Percentiles rank a stretch among this genome's conserved stretches.
Conservation (phyloP, 2,797 vertebrate genomes). For the Dendrocincla tyrannina region DNA sequence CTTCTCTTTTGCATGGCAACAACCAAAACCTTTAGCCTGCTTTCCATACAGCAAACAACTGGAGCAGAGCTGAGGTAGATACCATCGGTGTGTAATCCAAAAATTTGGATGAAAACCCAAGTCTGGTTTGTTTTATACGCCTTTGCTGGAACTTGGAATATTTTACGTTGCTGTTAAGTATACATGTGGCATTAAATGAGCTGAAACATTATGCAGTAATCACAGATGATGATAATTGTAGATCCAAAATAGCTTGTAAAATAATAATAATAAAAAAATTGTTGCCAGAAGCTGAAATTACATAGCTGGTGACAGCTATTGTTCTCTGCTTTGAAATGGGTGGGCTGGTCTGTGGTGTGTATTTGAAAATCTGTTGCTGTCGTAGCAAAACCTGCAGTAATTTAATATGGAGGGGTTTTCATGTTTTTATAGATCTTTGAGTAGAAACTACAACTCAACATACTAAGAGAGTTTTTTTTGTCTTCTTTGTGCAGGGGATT, state of each 20-base stretch:
- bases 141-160: not conserved
- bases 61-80: not conserved
- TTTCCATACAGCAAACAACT: not conserved
- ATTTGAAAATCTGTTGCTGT: slow-evolving; percentile 19
- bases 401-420: slow-evolving; percentile 23
- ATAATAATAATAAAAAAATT: slow-evolving; percentile 47
- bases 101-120: not conserved
- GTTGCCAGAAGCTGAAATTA: slow-evolving; percentile 52
- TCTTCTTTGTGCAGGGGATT: slow-evolving; percentile 88
- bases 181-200: not conserved
- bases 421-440: not conserved
- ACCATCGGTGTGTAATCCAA: not conserved
- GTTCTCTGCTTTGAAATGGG: slow-evolving; percentile 23
- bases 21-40: not conserved
- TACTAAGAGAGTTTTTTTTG: slow-evolving; percentile 47
- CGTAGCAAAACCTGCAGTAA: slow-evolving; percentile 18
- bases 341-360: slow-evolving; percentile 29
- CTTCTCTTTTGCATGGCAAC: not conserved
- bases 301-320: slow-evolving; percentile 21
- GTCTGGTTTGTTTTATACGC: not conserved
- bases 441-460: not conserved
- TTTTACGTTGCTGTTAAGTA: not conserved
- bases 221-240: slow-evolving; percentile 2
- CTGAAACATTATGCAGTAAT: slow-evolving; percentile 26
- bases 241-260: slow-evolving; percentile 42